Percentiles rank a stretch among this genome's conserved stretches.
Conservation (phyloP, 2,113 vertebrate genomes). For the Miniopterus natalensis region DNA sequence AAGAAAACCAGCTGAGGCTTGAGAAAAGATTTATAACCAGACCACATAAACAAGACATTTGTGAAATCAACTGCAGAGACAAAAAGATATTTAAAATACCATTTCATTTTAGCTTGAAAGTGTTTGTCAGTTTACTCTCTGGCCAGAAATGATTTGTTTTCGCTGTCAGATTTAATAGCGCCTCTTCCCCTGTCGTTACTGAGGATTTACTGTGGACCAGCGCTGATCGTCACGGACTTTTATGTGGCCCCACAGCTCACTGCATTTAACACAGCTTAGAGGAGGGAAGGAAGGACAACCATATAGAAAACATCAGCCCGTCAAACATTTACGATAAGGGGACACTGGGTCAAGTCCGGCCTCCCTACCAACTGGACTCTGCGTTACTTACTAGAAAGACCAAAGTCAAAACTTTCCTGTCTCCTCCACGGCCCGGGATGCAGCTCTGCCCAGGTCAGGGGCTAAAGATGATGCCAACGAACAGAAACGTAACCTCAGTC, state of each 20-base stretch:
- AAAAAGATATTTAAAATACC: background rate
- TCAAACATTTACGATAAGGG: too few relatives aligned
- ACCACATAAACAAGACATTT: background rate
- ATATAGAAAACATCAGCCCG: too few relatives aligned
- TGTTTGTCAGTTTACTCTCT: background rate
- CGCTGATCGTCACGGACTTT: background rate
- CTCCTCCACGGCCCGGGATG: background rate
- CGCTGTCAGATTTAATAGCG: background rate
- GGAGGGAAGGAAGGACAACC: background rate
- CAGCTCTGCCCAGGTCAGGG: too few relatives aligned
- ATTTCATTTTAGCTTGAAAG: background rate
- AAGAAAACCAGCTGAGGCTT: background rate
- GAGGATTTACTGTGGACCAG: background rate
- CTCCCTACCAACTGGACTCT: background rate
- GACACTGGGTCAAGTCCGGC: background rate
- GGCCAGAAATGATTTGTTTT: background rate
- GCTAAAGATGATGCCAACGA: background rate
- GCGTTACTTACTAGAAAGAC: background rate
- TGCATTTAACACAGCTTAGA: background rate
- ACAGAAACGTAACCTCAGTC: background rate
- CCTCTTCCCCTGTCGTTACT: background rate
- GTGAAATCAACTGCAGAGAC: background rate
- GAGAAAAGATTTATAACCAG: background rate
- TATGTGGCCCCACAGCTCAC: background rate
- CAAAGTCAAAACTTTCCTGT: background rate